These are phyloP conservation scores for Phoebastria nigripes DNA, from an alignment of 2,797 vertebrate species.

Conservation along the genomic window DNA sequence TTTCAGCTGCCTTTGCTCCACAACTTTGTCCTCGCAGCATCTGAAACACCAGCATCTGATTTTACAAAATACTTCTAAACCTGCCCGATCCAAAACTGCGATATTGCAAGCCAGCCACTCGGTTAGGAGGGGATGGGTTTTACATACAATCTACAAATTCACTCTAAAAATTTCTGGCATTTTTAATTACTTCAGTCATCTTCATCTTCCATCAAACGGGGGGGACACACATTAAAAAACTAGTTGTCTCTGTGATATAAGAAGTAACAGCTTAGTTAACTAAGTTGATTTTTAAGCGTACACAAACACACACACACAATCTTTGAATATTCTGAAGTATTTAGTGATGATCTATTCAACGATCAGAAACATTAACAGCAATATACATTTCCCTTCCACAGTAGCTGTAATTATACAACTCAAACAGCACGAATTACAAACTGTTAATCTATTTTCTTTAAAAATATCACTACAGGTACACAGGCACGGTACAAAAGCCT, in stretches of 20 bases:
- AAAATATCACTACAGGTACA: constrained; percentile 62
- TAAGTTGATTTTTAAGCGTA: neutral
- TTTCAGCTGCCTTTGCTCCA: neutral
- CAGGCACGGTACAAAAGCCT: constrained; percentile 75
- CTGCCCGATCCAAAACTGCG: neutral
- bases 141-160: neutral
- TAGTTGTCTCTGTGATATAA: neutral
- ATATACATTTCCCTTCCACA: constrained; percentile 22
- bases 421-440: constrained; percentile 72
- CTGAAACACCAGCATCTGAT: neutral
- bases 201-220: neutral
- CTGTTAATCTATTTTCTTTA: constrained; percentile 77
- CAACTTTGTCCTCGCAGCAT: neutral
- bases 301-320: neutral
- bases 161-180: constrained; percentile 12
- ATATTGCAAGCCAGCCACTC: neutral
- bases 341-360: constrained; percentile 13
- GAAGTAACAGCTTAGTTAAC: neutral
- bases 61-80: neutral
- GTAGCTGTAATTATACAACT: constrained; percentile 10
- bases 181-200: constrained; percentile 42
- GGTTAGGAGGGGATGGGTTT: neutral
- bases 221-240: neutral
- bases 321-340: constrained; percentile 47
- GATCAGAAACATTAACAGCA: constrained; percentile 27